Conservation (phyloP, 2,113 vertebrate species). For the Psilopogon haemacephalus region DNA sequence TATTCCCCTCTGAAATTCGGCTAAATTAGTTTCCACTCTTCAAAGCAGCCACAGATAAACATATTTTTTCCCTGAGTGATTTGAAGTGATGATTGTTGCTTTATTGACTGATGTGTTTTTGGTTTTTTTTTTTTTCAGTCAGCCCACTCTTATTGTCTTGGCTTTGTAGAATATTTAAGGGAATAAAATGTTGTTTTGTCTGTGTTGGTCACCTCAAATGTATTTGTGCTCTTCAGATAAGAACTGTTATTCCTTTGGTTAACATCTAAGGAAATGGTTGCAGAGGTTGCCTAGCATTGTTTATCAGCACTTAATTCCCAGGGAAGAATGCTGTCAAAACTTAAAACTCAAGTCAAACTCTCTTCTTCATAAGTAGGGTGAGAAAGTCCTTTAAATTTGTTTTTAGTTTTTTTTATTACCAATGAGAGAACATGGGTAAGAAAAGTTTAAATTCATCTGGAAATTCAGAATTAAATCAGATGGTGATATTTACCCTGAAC, state of each 20-base stretch:
- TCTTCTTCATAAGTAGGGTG: background rate
- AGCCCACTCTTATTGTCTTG: background rate
- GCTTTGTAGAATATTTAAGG: background rate
- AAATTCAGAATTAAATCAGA: background rate
- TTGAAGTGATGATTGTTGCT: background rate
- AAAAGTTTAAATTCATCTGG: background rate
- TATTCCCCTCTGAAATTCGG: background rate
- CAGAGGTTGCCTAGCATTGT: background rate
- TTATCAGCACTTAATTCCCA: background rate
- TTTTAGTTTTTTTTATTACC: background rate
- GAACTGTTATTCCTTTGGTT: background rate
- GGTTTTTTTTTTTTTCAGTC: too few relatives aligned
- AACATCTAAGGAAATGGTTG: background rate
- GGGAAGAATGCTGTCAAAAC: background rate
- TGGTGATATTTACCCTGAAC: background rate
- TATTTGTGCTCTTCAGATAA: conserved; percentile 7
- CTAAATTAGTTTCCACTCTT: conserved; percentile 24
- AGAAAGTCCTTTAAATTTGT: background rate
- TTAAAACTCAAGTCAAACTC: background rate
- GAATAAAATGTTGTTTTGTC: conserved; percentile 10
- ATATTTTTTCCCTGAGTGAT: conserved; percentile 19
- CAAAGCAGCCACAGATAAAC: conserved; percentile 22
- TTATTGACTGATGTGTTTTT: conserved; percentile 11
- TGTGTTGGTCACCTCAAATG: background rate
- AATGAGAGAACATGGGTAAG: background rate